phyloP scores from a whole-genome alignment of 2,797 vertebrate species.

The Pipistrellus kuhlii region DNA sequence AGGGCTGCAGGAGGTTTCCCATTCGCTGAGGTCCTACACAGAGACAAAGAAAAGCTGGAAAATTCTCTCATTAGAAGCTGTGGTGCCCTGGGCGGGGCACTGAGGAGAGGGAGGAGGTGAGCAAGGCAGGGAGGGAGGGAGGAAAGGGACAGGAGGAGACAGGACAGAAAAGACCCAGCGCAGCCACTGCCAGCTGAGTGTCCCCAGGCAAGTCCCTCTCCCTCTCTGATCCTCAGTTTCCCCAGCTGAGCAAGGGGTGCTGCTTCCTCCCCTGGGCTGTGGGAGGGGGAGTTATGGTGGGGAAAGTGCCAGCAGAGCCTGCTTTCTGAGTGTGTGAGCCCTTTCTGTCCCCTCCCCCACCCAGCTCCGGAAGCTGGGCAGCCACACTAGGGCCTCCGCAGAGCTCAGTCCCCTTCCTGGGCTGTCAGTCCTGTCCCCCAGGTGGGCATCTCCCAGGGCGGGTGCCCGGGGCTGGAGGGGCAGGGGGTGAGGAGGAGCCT shows the following conservation, averaged over 20 bases:
- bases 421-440: background rate
- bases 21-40: background rate
- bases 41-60: background rate
- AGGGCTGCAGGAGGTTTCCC: no score
- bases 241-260: no score
- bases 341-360: no score
- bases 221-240: background rate
- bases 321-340: background rate
- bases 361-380: background rate
- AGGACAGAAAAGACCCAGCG: accelerated
- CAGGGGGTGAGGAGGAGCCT: no score
- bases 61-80: background rate
- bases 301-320: background rate
- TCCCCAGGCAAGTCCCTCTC: background rate
- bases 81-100: accelerated
- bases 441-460: accelerated
- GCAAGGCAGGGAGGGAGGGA: background rate
- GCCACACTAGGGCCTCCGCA: no score
- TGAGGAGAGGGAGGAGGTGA: no score
- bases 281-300: background rate
- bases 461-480: no score
- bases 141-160: background rate
- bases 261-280: background rate
- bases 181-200: no score
- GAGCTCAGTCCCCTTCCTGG: background rate